These are phyloP conservation scores for Choristoneura rosaceana DNA, from an alignment of 2,888 invertebrate species.

Conservation along the genomic window DNA sequence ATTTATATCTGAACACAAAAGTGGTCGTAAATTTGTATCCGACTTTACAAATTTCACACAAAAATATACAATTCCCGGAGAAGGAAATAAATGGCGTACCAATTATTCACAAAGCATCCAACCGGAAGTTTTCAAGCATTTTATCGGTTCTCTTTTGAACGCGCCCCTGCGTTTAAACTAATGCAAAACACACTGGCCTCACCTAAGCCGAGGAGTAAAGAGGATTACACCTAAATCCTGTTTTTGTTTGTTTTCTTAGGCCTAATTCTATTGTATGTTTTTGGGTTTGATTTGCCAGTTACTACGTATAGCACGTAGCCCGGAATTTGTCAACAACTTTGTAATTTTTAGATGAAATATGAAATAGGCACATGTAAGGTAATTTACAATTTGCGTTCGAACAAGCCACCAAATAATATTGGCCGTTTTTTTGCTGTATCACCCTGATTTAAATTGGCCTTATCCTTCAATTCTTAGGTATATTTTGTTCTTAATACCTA, in stretches of 20 bases:
- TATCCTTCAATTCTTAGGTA: not conserved
- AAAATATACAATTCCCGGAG: constrained; percentile 63
- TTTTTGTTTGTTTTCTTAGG: constrained; percentile 84
- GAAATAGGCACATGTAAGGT: not conserved
- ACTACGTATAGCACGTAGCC: constrained; percentile 50
- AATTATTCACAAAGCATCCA: constrained; percentile 75
- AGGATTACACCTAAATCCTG: constrained; percentile 82
- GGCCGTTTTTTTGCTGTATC: not conserved
- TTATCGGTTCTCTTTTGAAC: constrained; percentile 72
- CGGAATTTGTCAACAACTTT: not conserved
- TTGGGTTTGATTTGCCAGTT: constrained; percentile 50
- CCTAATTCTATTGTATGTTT: constrained; percentile 69
- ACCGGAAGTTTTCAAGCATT: constrained; percentile 81
- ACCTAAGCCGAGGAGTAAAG: constrained; percentile 74
- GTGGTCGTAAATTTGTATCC: constrained; percentile 73
- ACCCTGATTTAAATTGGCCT: not conserved
- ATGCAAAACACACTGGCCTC: constrained; percentile 71
- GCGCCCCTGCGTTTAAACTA: constrained; percentile 76
- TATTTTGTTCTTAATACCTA: too few relatives aligned
- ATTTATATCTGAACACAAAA: constrained; percentile 76
- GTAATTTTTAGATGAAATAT: not conserved
- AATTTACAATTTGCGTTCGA: not conserved
- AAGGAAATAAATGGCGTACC: constrained; percentile 80
- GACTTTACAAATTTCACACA: constrained; percentile 68
- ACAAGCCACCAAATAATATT: not conserved